Conservation (phyloP, 2,888 invertebrate species). For the Leistus spinibarbis region DNA sequence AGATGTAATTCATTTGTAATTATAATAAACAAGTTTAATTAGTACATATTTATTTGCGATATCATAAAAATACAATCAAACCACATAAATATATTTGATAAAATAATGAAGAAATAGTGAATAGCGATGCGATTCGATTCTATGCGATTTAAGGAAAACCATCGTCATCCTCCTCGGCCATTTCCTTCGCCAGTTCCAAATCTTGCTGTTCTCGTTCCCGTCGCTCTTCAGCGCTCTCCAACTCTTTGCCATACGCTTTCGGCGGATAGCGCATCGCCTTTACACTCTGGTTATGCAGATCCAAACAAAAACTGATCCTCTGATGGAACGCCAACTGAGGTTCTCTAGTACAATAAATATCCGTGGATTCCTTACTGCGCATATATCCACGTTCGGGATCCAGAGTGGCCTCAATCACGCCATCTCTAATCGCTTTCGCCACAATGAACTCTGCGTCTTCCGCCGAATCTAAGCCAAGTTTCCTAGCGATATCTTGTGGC, state of each 20-base stretch:
- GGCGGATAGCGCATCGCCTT: conserved; percentile 99
- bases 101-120: no score
- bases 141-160: conserved; percentile 68
- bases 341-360: conserved; percentile 95
- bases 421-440: conserved; percentile 96
- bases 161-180: conserved; percentile 99
- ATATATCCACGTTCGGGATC: conserved; percentile 96
- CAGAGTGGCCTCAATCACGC: conserved; percentile 96
- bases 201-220: conserved; percentile 97
- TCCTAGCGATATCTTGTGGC: conserved; percentile 91
- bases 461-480: conserved; percentile 90
- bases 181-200: conserved; percentile 98
- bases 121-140: conserved; percentile 31
- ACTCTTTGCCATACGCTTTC: conserved; percentile 96
- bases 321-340: conserved; percentile 96
- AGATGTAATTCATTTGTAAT: no score
- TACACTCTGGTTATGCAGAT: conserved; percentile 98
- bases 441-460: conserved; percentile 99
- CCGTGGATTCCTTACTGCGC: conserved; percentile 96
- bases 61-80: conserved; percentile 24
- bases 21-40: background rate
- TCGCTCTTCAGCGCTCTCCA: conserved; percentile 96
- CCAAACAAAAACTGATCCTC: conserved; percentile 95
- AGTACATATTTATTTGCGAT: conserved; percentile 12
- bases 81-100: background rate